Conservation (phyloP, 2,888 invertebrate genomes). For the Argyresthia goedartella region DNA sequence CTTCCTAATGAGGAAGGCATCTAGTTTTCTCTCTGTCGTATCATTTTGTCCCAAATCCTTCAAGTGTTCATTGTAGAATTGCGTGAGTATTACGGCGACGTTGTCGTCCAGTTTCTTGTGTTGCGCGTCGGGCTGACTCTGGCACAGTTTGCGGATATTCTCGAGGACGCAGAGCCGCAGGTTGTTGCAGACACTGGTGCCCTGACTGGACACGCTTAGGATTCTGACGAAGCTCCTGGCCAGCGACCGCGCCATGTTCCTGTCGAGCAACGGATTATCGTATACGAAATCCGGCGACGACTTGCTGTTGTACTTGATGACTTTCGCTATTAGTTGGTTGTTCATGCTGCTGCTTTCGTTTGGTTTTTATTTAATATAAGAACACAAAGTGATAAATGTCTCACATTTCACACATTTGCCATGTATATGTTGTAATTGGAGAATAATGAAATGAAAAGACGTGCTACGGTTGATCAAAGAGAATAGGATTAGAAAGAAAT, state of each 20-base stretch:
- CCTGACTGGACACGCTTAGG: conserved; percentile 31
- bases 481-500: too few species aligned
- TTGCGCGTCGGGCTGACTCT: conserved; percentile 26
- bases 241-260: conserved; percentile 36
- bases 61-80: conserved; percentile 28
- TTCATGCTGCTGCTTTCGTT: conserved; percentile 26
- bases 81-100: conserved; percentile 26
- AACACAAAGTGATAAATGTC: too few species aligned
- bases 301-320: conserved; percentile 34
- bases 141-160: conserved; percentile 44
- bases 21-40: conserved; percentile 26
- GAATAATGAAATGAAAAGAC: too few species aligned
- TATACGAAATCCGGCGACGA: conserved; percentile 35
- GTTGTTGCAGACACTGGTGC: conserved; percentile 33
- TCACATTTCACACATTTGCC: too few species aligned
- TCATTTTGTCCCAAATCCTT: conserved; percentile 11
- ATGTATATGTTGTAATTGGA: too few species aligned
- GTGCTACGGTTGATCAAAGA: too few species aligned
- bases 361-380: too few species aligned
- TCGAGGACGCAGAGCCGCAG: conserved; percentile 36
- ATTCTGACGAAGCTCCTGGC: conserved; percentile 50
- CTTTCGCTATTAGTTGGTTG: conserved; percentile 39
- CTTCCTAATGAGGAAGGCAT: conserved; percentile 38
- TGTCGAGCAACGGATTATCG: conserved; percentile 45
- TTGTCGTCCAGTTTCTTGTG: conserved; percentile 38